Conservation (phyloP, 2,888 invertebrate genomes). For the Callimorpha dominula region DNA sequence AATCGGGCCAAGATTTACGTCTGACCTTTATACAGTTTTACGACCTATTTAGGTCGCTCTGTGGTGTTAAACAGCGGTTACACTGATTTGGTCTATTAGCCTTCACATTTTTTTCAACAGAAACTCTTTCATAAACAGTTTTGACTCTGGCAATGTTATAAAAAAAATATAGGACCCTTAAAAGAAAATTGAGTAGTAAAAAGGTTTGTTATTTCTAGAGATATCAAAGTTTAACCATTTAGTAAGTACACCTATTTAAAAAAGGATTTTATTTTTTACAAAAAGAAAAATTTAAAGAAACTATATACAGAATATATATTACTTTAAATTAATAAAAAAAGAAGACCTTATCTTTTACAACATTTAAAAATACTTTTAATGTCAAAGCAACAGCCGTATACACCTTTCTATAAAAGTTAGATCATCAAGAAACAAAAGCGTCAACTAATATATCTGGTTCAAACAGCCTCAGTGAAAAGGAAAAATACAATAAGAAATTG, state of each 20-base stretch:
- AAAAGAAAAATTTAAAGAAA: too few species aligned
- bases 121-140: slow-evolving; percentile 7
- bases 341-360: background rate
- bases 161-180: background rate
- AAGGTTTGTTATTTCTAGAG: background rate
- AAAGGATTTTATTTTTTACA: too few species aligned
- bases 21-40: slow-evolving; percentile 43
- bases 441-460: slow-evolving; percentile 9
- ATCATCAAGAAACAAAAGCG: slow-evolving; percentile 14
- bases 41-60: slow-evolving; percentile 35
- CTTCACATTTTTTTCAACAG: slow-evolving; percentile 14
- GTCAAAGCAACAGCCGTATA: background rate
- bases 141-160: background rate
- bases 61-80: slow-evolving; percentile 41
- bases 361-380: background rate
- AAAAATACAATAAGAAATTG: slow-evolving; percentile 39
- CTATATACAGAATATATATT: too few species aligned
- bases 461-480: slow-evolving; percentile 16
- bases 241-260: too few species aligned
- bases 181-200: background rate
- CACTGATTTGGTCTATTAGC: slow-evolving; percentile 35
- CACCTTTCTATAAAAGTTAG: slow-evolving; percentile 2
- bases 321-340: too few species aligned
- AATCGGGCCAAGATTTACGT: slow-evolving; percentile 43
- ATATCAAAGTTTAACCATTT: background rate